Conservation (phyloP, 2,888 invertebrate genomes). For the Drosophila meridiana region DNA sequence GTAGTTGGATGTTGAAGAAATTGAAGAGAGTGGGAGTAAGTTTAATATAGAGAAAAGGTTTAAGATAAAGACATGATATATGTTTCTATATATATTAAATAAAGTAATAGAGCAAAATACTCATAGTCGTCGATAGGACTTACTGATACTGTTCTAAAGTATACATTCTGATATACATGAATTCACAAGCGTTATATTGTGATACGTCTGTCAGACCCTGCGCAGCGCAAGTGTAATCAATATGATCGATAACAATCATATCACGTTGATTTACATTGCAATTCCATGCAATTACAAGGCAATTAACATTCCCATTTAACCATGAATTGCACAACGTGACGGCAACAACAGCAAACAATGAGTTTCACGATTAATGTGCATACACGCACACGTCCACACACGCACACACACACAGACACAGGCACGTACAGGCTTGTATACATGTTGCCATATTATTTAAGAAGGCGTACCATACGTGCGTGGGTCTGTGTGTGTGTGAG, state of each 20-base stretch:
- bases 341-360: slow-evolving; percentile 48
- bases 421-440: slow-evolving; percentile 19
- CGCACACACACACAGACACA: neutral
- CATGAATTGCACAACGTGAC: slow-evolving; percentile 63
- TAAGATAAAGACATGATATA: neutral
- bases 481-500: neutral
- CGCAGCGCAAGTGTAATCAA: slow-evolving; percentile 28
- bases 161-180: neutral
- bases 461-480: slow-evolving; percentile 14
- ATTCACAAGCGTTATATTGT: neutral
- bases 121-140: neutral
- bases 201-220: neutral
- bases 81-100: no score
- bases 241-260: slow-evolving; percentile 36
- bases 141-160: slow-evolving; percentile 5
- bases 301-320: slow-evolving; percentile 78
- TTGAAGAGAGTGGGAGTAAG: neutral
- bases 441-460: slow-evolving; percentile 36
- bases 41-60: neutral
- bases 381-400: neutral
- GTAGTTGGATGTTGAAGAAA: neutral
- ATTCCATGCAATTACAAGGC: slow-evolving; percentile 69
- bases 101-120: no score
- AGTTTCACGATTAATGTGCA: slow-evolving; percentile 46
- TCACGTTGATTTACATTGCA: slow-evolving; percentile 49